Conservation (phyloP, 1,140 invertebrate species). For the Drosophila suzukii region DNA sequence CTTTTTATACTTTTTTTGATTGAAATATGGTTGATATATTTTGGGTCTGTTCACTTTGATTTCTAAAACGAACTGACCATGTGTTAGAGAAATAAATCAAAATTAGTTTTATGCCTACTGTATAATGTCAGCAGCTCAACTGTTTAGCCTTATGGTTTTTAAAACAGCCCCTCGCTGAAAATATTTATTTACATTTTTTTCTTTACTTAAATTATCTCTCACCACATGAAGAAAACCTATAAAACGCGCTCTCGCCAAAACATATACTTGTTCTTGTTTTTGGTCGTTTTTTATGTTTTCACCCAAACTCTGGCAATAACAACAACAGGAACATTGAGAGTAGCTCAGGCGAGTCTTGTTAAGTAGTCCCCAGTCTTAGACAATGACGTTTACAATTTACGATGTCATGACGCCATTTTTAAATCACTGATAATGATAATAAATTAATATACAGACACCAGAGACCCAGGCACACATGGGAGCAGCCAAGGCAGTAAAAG, state of each 20-base stretch:
- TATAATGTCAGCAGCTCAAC: background rate
- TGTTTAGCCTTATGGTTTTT: no score
- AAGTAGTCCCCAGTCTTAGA: constrained; percentile 69
- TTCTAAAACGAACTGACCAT: background rate
- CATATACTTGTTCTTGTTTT: constrained; percentile 3
- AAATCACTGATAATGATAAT: constrained; percentile 84
- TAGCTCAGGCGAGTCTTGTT: constrained; percentile 46
- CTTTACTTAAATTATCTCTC: constrained; percentile 10
- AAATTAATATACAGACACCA: constrained; percentile 77
- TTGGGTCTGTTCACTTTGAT: constrained; percentile 2
- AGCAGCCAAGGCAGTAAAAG: constrained; percentile 28
- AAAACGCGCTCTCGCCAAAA: constrained; percentile 18
- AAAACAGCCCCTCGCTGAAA: background rate
- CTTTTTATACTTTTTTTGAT: no score
- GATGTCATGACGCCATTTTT: constrained; percentile 80
- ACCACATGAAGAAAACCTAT: constrained; percentile 15
- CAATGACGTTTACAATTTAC: constrained; percentile 77
- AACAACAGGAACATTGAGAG: constrained; percentile 41
- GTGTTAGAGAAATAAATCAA: background rate
- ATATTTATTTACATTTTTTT: constrained; percentile 10
- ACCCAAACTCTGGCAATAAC: constrained; percentile 24
- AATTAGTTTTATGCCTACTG: background rate
- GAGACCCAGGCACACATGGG: constrained; percentile 38
- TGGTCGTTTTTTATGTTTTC: constrained; percentile 2
- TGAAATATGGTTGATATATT: background rate